A percentile compares a stretch with the other conserved stretches of the same genome.
Conservation (phyloP, 2,888 invertebrate genomes). For the Marasmarcha lunaedactyla region DNA sequence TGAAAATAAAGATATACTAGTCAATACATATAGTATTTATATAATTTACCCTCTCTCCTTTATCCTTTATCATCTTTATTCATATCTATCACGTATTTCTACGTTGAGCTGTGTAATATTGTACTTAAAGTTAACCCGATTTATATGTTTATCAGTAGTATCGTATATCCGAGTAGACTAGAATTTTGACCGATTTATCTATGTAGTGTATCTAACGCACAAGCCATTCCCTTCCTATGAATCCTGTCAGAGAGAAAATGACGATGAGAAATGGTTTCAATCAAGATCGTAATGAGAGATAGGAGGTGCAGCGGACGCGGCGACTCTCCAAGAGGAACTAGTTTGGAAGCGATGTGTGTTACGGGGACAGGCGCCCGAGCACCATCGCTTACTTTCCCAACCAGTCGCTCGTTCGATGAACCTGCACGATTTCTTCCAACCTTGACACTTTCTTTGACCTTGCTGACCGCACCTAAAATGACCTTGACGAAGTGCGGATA, state of each 20-base stretch:
- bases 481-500: constrained; percentile 44
- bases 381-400: constrained; percentile 59
- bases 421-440: constrained; percentile 62
- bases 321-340: constrained; percentile 40
- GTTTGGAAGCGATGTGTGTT: constrained; percentile 55
- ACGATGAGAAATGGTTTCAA: constrained; percentile 14
- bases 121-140: constrained; percentile 14
- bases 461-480: constrained; percentile 35
- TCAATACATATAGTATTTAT: constrained; percentile 50
- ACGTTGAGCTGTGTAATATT: constrained; percentile 27
- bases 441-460: constrained; percentile 70
- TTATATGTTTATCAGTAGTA: constrained; percentile 40
- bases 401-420: constrained; percentile 48
- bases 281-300: constrained; percentile 23
- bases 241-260: constrained; percentile 17
- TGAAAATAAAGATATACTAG: constrained; percentile 59
- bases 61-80: constrained; percentile 12
- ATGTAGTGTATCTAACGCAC: constrained; percentile 53
- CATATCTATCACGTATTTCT: constrained; percentile 26
- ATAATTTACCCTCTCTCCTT: constrained; percentile 29
- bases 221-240: constrained; percentile 30
- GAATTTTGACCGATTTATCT: constrained; percentile 67
- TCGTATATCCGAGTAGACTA: constrained; percentile 45
- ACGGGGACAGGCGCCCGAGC: constrained; percentile 48
- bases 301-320: constrained; percentile 20